Base-by-base conservation (phyloP, 2,888 invertebrate species). In the Ophioninae sp. region DNA sequence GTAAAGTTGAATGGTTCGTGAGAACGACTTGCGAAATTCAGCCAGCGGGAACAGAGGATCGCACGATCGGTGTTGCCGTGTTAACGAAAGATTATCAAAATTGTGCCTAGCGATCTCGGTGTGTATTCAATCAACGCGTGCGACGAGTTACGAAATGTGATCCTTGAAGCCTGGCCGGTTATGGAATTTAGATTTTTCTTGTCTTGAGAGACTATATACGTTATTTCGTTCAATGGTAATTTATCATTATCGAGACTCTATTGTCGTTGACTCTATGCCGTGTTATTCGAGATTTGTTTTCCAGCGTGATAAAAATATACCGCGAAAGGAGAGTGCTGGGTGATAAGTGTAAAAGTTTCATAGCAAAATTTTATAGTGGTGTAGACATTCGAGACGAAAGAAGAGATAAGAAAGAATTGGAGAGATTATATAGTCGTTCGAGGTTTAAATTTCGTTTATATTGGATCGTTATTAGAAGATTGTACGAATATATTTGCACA, bases 261-360 rank as follows among this genome's bases (percentile, higher is more conserved):
- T 88, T 89, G 79, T 82, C 85, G 84, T 85, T 85, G 84, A 82
- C 51, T 89, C 79, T 88, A 85, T 85, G 61, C 74, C 83, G 74
- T 80, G 82, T 84, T 82, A 77, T 81, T 76, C 59, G 79, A 85
- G 78, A 86, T 76, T 86, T 86, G 30, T 85, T 84, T 83, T 85
- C 73, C 80, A 76, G 78, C 63, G 78, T 85, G 75, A 81, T 59
- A 63, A 73, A 71, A 69, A 64, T 44, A 64, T 44, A 73, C 9
- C 58, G 17, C 13, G 65, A 59, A 72, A 75, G 9, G 64, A 51
- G 58, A 59, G 9, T 22, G 69, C 61, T 39, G 30, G 9, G 51
- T 58, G 51, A 74, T 87, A 80, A 73, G 44, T 63, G 51, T 59
- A 44, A 75, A 78, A 74, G 23, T 78, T 74, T 73, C 22, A 76